Percentiles rank a stretch among this genome's conserved stretches.
Evolutionary conservation across 1,140 invertebrate genomes (phyloP).

Genomic region (Pollicipes pollicipes): DNA sequence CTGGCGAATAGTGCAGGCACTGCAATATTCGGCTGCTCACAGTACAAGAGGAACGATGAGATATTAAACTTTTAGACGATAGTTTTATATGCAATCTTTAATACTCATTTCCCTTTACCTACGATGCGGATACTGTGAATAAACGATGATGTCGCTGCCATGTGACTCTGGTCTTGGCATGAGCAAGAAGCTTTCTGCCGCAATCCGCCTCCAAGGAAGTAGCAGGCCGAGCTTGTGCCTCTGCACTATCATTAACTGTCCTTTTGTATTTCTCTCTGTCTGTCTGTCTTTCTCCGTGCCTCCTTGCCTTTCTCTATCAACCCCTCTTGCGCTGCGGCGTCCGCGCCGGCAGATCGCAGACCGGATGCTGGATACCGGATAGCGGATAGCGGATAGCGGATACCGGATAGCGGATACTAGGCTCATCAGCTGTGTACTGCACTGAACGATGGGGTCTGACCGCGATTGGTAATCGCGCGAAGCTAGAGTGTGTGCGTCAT

Average conservation of each 20-base stretch:
- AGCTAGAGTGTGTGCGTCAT: no score
- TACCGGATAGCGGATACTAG: no score
- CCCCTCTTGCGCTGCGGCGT: neutral
- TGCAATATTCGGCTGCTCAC: no score
- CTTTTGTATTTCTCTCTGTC: no score
- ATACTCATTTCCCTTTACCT: slow-evolving; percentile 7
- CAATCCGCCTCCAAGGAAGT: neutral
- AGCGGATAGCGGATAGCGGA: no score
- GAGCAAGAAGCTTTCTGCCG: neutral
- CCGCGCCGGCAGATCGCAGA: no score
- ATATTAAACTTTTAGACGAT: neutral
- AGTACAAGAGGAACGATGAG: neutral
- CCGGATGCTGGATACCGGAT: no score
- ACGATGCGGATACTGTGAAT: neutral
- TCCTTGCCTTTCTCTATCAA: neutral
- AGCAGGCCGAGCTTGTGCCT: neutral
- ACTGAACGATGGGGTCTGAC: no score
- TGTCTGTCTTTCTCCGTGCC: neutral
- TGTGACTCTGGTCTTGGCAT: neutral
- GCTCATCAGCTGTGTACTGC: no score
- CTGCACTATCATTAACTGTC: no score
- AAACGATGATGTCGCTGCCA: slow-evolving; percentile 4
- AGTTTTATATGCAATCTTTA: slow-evolving; percentile 10
- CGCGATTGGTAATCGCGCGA: no score
- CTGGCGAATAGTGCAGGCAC: no score